Evolutionary conservation across 1,140 invertebrate genomes (phyloP).

Genomic region (Rhizoglyphus robini): DNA sequence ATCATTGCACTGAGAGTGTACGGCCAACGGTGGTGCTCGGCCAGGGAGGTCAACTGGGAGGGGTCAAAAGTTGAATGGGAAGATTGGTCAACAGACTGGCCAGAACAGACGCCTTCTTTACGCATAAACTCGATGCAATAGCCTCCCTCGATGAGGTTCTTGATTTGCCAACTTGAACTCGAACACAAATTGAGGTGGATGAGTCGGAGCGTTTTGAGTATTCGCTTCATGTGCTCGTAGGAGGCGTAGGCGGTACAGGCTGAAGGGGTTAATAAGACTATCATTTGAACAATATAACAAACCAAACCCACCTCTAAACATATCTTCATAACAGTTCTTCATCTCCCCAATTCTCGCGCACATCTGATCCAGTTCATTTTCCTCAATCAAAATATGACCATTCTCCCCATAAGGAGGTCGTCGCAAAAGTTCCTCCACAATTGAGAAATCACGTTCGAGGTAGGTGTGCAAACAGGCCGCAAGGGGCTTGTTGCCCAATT

Average conservation of each 20-base stretch:
- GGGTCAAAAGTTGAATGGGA: too few relatives aligned
- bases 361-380: neutral
- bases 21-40: neutral
- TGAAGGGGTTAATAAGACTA: neutral
- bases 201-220: neutral
- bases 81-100: neutral
- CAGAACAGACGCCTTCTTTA: neutral
- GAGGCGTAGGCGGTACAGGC: neutral
- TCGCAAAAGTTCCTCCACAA: conserved; percentile 1
- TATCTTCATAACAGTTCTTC: conserved; percentile 1
- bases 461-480: neutral
- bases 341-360: neutral
- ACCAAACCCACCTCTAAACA: too few relatives aligned
- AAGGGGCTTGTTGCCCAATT: neutral
- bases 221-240: conserved; percentile 12
- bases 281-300: too few relatives aligned
- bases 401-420: conserved; percentile 7
- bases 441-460: conserved; percentile 6
- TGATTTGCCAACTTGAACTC: neutral
- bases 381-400: conserved; percentile 12
- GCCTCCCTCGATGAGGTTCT: conserved; percentile 5
- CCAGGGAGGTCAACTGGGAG: neutral
- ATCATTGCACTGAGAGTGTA: neutral
- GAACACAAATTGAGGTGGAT: neutral
- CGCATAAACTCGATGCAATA: conserved; percentile 9